Evolutionary conservation across 1,140 invertebrate species (phyloP).

Genomic region (Drosophila sulfurigaster): DNA sequence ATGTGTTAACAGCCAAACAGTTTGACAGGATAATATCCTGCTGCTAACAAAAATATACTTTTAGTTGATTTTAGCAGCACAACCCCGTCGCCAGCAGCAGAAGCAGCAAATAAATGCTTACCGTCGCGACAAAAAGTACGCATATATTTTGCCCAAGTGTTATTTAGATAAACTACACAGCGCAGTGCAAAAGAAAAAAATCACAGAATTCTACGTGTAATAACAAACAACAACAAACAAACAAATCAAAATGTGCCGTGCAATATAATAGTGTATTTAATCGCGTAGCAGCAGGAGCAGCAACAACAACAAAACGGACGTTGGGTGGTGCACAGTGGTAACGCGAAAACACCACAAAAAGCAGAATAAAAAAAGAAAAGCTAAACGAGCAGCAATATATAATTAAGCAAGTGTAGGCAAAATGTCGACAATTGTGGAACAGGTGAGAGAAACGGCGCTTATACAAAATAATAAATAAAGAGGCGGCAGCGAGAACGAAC

Average conservation of each 20-base stretch:
- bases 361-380: constrained; percentile 23
- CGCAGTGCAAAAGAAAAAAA: constrained; percentile 1
- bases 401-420: constrained; percentile 55
- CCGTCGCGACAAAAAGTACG: constrained; percentile 46
- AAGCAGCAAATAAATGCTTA: constrained; percentile 46
- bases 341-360: constrained; percentile 24
- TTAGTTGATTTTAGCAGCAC: constrained; percentile 78
- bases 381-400: constrained; percentile 34
- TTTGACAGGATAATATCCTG: constrained; percentile 63
- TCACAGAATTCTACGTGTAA: constrained; percentile 26
- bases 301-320: constrained; percentile 34
- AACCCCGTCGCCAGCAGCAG: constrained; percentile 61
- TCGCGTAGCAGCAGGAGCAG: constrained; percentile 25
- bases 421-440: constrained; percentile 80
- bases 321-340: constrained; percentile 43
- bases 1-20: constrained; percentile 11
- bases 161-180: constrained; percentile 40
- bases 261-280: constrained; percentile 44
- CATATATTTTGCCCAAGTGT: constrained; percentile 37
- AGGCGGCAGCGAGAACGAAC: not conserved
- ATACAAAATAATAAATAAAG: constrained; percentile 4
- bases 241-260: constrained; percentile 44
- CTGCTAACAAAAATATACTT: constrained; percentile 60
- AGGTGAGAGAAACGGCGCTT: constrained; percentile 65
- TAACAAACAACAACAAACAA: constrained; percentile 35